A percentile compares a stretch with the other conserved stretches of the same genome.
Evolutionary conservation across 1,140 invertebrate species (phyloP).

Genomic region (Trinorchestia longiramus): DNA sequence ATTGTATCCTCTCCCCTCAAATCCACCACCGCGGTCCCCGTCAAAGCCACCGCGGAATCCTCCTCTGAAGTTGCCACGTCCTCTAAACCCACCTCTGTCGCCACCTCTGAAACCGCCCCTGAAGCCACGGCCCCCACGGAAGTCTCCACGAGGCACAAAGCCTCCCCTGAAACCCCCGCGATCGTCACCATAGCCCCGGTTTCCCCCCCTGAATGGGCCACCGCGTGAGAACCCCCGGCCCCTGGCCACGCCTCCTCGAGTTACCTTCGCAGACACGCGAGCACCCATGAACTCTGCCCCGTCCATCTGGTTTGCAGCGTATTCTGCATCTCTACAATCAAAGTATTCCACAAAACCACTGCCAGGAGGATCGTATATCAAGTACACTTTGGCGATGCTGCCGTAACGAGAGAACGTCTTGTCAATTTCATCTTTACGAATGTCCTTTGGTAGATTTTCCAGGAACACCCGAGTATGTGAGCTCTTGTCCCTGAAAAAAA

Average conservation of each 20-base stretch:
- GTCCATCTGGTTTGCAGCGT: constrained; percentile 66
- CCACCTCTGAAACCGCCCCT: constrained; percentile 59
- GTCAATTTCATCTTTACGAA: constrained; percentile 66
- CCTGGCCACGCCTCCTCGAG: constrained; percentile 64
- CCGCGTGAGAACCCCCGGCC: constrained; percentile 60
- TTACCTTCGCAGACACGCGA: constrained; percentile 62
- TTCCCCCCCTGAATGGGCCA: constrained; percentile 58
- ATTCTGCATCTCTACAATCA: constrained; percentile 66
- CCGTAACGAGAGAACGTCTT: constrained; percentile 66
- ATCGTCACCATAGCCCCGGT: constrained; percentile 60
- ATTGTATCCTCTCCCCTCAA: constrained; percentile 56
- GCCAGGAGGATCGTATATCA: constrained; percentile 66
- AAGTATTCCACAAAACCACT: constrained; percentile 67
- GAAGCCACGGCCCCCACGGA: constrained; percentile 62
- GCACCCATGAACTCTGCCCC: constrained; percentile 65
- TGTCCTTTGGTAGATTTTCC: constrained; percentile 66
- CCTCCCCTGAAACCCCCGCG: constrained; percentile 57
- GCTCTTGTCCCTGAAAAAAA: constrained; percentile 56
- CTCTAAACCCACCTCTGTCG: constrained; percentile 61
- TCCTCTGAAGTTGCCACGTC: constrained; percentile 64
- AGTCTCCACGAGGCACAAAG: constrained; percentile 61
- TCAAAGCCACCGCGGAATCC: constrained; percentile 57
- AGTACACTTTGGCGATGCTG: constrained; percentile 66
- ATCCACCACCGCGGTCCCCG: constrained; percentile 62
- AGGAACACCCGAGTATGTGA: constrained; percentile 66